A percentile compares a stretch with the other conserved stretches of the same genome.
Conservation (phyloP, 2,797 vertebrate species). For the Sitta carolinensis region DNA sequence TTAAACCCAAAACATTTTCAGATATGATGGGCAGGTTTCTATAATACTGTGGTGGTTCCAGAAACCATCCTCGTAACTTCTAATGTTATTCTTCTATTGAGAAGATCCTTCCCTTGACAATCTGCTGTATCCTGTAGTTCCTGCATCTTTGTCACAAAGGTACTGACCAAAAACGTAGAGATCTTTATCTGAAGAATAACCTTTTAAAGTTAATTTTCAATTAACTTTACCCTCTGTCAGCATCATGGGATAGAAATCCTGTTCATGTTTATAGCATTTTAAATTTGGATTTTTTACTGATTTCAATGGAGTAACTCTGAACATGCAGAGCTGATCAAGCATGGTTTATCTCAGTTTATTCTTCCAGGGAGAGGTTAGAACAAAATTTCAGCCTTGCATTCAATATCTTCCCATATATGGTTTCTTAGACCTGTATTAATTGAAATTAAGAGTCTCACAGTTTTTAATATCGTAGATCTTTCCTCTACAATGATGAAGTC, state of each 20-base stretch:
- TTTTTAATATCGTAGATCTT: not conserved
- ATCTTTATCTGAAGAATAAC: not conserved
- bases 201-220: not conserved
- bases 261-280: not conserved
- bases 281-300: not conserved
- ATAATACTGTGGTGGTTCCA: not conserved
- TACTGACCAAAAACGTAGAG: not conserved
- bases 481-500: not conserved
- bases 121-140: not conserved
- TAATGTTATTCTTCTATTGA: not conserved
- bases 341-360: not conserved
- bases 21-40: not conserved
- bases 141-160: not conserved
- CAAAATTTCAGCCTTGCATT: not conserved
- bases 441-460: not conserved
- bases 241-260: not conserved
- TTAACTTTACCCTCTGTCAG: not conserved
- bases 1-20: not conserved
- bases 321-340: not conserved
- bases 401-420: not conserved
- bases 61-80: not conserved
- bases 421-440: not conserved
- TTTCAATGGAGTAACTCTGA: not conserved
- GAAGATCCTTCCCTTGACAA: not conserved
- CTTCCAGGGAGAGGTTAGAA: not conserved